Conservation (phyloP, 37 sponge, comb jelly and placozoan species). For the Petrosia ficiformis region DNA sequence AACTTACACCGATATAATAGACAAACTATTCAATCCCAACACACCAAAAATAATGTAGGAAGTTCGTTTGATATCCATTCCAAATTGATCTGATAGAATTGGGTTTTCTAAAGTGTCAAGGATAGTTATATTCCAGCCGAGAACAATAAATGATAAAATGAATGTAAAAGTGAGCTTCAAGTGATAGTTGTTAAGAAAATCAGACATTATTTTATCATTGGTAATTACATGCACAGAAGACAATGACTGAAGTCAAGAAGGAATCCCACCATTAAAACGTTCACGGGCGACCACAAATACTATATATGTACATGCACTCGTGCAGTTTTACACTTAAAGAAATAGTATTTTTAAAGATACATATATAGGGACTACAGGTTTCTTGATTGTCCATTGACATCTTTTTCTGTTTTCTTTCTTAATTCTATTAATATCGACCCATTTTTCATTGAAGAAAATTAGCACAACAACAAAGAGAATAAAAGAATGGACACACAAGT, state of each 20-base stretch:
- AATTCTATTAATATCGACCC: conserved; percentile 47
- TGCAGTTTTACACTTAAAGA: no score
- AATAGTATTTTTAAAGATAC: no score
- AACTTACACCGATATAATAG: conserved; percentile 18
- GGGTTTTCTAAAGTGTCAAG: conserved; percentile 56
- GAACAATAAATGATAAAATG: conserved; percentile 18
- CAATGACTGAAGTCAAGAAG: neutral
- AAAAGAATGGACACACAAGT: neutral
- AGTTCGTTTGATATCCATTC: conserved; percentile 17
- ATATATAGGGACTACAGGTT: neutral
- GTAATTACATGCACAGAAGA: neutral
- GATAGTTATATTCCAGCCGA: conserved; percentile 21
- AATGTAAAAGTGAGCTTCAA: conserved; percentile 7
- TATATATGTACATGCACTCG: no score
- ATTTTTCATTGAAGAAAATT: conserved; percentile 26
- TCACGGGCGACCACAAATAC: no score
- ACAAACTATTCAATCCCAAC: neutral
- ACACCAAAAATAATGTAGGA: conserved; percentile 23
- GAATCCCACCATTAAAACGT: conserved; percentile 3
- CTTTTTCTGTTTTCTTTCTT: conserved; percentile 1
- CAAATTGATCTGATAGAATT: conserved; percentile 54
- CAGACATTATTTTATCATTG: no score
- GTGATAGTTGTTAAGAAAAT: no score
- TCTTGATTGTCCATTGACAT: neutral
- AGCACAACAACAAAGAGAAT: conserved; percentile 2